Conservation (phyloP, 2,113 vertebrate species). For the Strigops habroptila region DNA sequence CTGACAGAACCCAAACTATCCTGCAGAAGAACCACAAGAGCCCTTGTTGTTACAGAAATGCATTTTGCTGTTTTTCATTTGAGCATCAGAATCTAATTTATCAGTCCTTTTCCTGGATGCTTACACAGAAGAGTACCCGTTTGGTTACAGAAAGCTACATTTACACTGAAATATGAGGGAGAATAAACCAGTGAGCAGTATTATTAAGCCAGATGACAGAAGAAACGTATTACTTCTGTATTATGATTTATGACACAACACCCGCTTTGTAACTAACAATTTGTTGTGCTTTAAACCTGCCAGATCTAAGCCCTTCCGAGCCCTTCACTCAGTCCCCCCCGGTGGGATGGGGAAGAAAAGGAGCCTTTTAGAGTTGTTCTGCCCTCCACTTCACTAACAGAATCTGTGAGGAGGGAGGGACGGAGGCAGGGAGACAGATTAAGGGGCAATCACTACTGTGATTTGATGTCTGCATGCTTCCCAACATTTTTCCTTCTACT, state of each 20-base stretch:
- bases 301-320: neutral
- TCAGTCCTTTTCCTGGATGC: neutral
- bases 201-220: neutral
- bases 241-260: neutral
- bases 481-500: neutral
- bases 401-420: neutral
- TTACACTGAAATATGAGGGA: neutral
- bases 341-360: neutral
- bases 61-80: neutral
- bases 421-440: neutral
- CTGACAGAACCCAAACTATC: neutral
- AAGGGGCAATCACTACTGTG: neutral
- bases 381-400: neutral
- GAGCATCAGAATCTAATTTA: neutral
- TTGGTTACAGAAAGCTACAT: neutral
- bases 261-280: neutral
- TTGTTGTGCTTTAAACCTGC: neutral
- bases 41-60: neutral
- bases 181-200: neutral
- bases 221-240: neutral
- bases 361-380: neutral
- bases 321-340: rapidly evolving
- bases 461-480: neutral
- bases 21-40: neutral
- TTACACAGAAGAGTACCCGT: neutral